Evolutionary conservation across 2,113 vertebrate species (phyloP).

Genomic region (Columba janthina): DNA sequence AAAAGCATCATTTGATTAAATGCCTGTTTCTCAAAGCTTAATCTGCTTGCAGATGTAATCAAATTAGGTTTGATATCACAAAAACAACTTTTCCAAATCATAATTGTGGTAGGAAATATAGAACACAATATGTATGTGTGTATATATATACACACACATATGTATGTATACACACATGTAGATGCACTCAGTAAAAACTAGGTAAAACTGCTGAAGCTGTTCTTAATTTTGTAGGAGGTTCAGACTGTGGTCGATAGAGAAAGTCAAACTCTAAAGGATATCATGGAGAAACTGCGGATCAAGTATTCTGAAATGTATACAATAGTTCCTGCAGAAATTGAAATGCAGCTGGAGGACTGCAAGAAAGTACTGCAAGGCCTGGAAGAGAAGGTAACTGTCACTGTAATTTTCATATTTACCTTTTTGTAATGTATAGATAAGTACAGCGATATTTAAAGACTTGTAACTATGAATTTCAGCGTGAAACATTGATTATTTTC

Average conservation of each 20-base stretch:
- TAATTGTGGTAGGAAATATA: background rate
- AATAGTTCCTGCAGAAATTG: constrained; percentile 81
- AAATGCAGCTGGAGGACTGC: constrained; percentile 79
- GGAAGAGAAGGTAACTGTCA: constrained; percentile 84
- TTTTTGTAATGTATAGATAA: background rate
- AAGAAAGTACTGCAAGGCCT: constrained; percentile 76
- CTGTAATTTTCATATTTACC: background rate
- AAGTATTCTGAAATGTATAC: constrained; percentile 83
- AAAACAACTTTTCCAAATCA: background rate
- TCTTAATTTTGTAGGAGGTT: constrained; percentile 79
- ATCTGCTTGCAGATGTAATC: constrained; percentile 21
- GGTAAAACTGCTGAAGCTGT: background rate
- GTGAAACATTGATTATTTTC: background rate
- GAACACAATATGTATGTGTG: rapidly evolving
- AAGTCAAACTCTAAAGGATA: constrained; percentile 77
- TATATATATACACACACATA: too few species aligned
- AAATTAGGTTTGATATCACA: constrained; percentile 35
- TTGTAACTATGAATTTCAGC: background rate
- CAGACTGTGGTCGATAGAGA: constrained; percentile 77
- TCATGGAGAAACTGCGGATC: constrained; percentile 82
- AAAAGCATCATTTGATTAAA: constrained; percentile 57
- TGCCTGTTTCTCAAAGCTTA: constrained; percentile 48
- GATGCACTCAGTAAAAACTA: background rate
- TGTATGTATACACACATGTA: background rate
- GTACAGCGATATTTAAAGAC: background rate